Conservation (phyloP, 2,113 vertebrate species). For the Phoxinus phoxinus region DNA sequence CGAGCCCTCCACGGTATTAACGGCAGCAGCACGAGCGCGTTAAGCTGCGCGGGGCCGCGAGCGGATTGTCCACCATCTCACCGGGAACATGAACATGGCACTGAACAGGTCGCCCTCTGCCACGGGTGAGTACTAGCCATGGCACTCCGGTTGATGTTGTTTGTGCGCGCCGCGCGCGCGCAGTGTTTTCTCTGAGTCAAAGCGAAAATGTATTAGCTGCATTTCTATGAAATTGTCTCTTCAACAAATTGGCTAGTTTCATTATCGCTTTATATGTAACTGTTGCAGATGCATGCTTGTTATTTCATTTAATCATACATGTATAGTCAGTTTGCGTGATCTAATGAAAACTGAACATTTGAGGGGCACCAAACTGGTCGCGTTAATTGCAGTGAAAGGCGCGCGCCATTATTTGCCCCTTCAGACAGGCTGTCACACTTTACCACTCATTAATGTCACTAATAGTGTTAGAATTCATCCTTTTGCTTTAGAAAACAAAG, state of each 20-base stretch:
- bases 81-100: conserved; percentile 42
- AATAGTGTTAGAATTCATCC: neutral
- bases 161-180: neutral
- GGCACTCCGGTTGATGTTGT: neutral
- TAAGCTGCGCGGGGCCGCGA: conserved; percentile 52
- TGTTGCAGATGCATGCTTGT: conserved; percentile 14
- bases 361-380: conserved; percentile 7
- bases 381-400: conserved; percentile 19
- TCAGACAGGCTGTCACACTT: neutral
- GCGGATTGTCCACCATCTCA: conserved; percentile 54
- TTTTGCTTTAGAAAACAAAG: neutral
- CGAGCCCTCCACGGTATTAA: conserved; percentile 54
- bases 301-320: neutral
- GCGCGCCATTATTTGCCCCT: conserved; percentile 19
- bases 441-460: neutral
- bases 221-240: neutral
- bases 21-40: conserved; percentile 43
- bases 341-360: neutral
- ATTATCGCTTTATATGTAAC: conserved; percentile 17
- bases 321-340: neutral
- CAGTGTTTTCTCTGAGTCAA: neutral
- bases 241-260: conserved; percentile 30
- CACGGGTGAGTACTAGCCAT: conserved; percentile 47
- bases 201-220: neutral
- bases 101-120: conserved; percentile 43